A percentile compares a stretch with the other conserved stretches of the same genome.
These are phyloP conservation scores for Saccostrea glomerata DNA, from an alignment of 1,140 invertebrate genomes.

Conservation along the genomic window DNA sequence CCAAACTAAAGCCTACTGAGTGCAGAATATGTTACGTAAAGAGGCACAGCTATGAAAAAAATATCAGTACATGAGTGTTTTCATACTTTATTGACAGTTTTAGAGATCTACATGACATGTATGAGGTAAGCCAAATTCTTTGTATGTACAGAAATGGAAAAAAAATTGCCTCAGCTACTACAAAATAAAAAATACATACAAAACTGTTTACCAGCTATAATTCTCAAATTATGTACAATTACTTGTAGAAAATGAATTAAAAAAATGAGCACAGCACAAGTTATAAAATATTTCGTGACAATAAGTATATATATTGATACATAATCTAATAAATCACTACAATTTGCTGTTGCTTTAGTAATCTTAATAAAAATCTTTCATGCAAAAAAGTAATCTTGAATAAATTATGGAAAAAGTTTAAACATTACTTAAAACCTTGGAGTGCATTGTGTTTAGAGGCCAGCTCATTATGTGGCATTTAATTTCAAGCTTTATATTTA, in stretches of 20 bases:
- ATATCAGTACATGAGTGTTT: constrained; percentile 29
- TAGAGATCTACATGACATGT: constrained; percentile 46
- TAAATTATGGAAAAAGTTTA: constrained; percentile 20
- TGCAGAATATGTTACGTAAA: constrained; percentile 41
- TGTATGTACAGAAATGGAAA: constrained; percentile 42
- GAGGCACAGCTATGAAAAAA: constrained; percentile 43
- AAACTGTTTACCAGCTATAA: constrained; percentile 43
- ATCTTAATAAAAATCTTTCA: constrained; percentile 44
- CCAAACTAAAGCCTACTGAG: background rate
- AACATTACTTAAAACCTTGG: constrained; percentile 54
- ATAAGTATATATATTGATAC: constrained; percentile 30
- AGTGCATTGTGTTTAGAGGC: constrained; percentile 65
- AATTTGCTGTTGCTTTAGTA: constrained; percentile 20
- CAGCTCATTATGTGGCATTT: constrained; percentile 39
- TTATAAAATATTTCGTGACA: constrained; percentile 31
- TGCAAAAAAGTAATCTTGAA: constrained; percentile 32
- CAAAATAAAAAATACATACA: constrained; percentile 51
- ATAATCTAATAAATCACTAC: constrained; percentile 26
- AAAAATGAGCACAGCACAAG: constrained; percentile 55
- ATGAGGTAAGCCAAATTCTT: constrained; percentile 40
- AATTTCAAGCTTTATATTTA: background rate
- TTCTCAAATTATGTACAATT: constrained; percentile 44
- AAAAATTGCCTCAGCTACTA: constrained; percentile 32
- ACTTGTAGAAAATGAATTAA: constrained; percentile 44
- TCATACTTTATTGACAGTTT: constrained; percentile 48